A percentile compares a stretch with the other conserved stretches of the same genome.
Conservation (phyloP, 1,140 invertebrate species). For the Drosophila obscura region DNA sequence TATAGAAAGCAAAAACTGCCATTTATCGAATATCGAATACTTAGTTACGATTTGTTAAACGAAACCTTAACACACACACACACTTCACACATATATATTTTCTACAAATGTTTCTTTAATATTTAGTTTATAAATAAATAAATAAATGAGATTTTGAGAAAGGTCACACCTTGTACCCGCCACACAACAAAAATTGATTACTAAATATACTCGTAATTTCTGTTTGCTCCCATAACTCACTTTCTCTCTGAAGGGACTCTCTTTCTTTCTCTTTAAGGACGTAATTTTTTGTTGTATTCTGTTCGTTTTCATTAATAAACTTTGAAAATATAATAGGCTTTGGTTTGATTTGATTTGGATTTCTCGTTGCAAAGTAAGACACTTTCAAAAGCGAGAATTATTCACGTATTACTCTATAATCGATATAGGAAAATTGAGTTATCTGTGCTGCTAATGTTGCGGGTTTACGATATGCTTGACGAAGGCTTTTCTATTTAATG, state of each 20-base stretch:
- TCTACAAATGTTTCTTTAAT: slow-evolving; percentile 52
- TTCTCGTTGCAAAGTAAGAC: not conserved
- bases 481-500: not conserved
- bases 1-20: slow-evolving; percentile 35
- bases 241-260: too few species aligned
- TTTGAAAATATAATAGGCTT: slow-evolving; percentile 55
- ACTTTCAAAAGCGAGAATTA: not conserved
- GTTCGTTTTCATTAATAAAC: slow-evolving; percentile 45
- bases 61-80: slow-evolving; percentile 17
- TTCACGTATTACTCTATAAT: not conserved
- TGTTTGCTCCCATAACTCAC: too few species aligned
- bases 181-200: slow-evolving; percentile 5
- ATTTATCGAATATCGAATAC: slow-evolving; percentile 5
- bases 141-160: slow-evolving; percentile 33
- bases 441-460: slow-evolving; percentile 1
- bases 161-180: slow-evolving; percentile 4
- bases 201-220: slow-evolving; percentile 19
- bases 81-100: slow-evolving; percentile 17
- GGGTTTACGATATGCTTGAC: slow-evolving; percentile 26
- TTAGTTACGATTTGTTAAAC: slow-evolving; percentile 2
- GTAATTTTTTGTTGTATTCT: slow-evolving; percentile 47
- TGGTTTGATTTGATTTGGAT: slow-evolving; percentile 13
- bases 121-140: slow-evolving; percentile 46
- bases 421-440: slow-evolving; percentile 12
- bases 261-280: slow-evolving; percentile 40